Evolutionary conservation across 2,797 vertebrate species (phyloP).

Genomic region (Atherinosoma microstoma): DNA sequence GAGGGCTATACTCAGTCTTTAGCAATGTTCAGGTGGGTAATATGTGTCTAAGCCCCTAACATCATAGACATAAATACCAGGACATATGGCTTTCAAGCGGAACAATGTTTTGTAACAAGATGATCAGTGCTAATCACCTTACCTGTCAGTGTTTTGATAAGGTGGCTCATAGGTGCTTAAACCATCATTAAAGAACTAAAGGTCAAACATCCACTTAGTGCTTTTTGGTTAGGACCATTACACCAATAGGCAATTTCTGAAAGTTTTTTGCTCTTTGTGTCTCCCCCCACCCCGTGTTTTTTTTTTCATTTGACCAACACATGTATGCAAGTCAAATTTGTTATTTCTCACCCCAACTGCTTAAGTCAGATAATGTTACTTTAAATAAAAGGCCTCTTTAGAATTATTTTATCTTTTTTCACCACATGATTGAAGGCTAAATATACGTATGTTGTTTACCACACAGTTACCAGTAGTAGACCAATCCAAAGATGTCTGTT

Average conservation of each 20-base stretch:
- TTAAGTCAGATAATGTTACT: neutral
- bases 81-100: neutral
- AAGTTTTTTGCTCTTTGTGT: no score
- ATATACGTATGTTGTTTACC: neutral
- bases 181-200: neutral
- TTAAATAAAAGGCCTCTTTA: neutral
- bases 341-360: neutral
- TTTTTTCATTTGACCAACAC: neutral
- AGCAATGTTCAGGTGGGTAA: neutral
- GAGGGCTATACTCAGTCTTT: neutral
- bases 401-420: neutral
- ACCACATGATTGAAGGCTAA: neutral
- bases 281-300: no score
- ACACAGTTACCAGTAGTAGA: neutral
- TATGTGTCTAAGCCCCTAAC: neutral
- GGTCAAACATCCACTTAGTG: neutral
- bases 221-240: neutral
- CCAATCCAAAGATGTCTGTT: slow-evolving; percentile 1
- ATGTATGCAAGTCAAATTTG: neutral
- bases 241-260: neutral
- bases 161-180: neutral
- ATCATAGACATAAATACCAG: neutral
- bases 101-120: neutral
- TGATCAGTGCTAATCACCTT: neutral
- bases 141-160: slow-evolving; percentile 2